Conservation (phyloP, 1,140 invertebrate genomes). For the Portunus trituberculatus region DNA sequence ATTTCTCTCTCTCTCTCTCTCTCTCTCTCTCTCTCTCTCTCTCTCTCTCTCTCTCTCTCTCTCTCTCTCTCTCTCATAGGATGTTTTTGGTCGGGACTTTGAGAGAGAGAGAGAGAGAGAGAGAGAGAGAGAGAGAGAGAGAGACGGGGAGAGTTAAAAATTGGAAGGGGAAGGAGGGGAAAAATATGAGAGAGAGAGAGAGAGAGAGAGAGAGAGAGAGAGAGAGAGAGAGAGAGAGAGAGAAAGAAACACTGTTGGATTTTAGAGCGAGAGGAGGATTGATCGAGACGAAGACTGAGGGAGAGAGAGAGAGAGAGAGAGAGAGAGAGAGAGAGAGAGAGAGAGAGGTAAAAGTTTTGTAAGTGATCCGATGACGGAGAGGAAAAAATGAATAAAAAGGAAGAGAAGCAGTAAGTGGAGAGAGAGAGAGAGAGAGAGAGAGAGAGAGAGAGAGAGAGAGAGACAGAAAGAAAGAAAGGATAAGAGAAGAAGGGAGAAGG, state of each 20-base stretch:
- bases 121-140: neutral
- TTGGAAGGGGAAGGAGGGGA: neutral
- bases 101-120: neutral
- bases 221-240: slow-evolving; percentile 40
- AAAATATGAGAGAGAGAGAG: slow-evolving; percentile 3
- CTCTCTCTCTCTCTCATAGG: neutral
- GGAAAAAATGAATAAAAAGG: neutral
- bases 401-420: neutral
- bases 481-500: neutral
- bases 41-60: too few species aligned
- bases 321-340: neutral
- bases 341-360: neutral
- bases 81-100: neutral
- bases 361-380: neutral
- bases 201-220: slow-evolving; percentile 44
- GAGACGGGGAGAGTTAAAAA: neutral
- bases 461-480: neutral
- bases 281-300: neutral
- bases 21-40: too few species aligned
- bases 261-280: neutral
- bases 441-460: neutral
- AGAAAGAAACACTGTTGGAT: neutral
- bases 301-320: neutral
- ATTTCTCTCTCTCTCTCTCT: too few species aligned
- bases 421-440: neutral